Base-by-base conservation (phyloP, 2,113 vertebrate genomes). In the Perognathus longimembris region DNA sequence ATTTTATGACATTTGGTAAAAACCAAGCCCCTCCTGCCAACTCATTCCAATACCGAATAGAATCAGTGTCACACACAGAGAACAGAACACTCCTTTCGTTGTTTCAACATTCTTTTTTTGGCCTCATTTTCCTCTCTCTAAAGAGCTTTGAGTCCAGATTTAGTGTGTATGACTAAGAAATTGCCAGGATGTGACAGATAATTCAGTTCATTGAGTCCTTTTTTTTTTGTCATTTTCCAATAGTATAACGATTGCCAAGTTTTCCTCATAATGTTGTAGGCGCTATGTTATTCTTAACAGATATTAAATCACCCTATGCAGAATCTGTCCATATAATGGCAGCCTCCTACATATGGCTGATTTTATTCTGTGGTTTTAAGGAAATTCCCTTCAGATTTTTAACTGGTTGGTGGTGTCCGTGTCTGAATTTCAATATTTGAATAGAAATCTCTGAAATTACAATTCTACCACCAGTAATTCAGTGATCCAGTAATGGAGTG, bases 111-210 rank as follows among this genome's bases (percentile, higher is more conserved):
- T 91, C 88, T 94, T 94, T 97, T 96, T 95, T 92, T 92, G 88
- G 90, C 83, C 75, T 95, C 85, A 64, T 94, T 95, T 95, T 85
- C 57, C 74, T 90, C 40, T 92, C 83, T 94, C 83, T 94, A 57
- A 95, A 90, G 86, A 96, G 95, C 40, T 80, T 89, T 86, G 61
- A 94, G 83, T 94, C 95, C 95, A 96, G 76, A 97, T 96, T 93
- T 97, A 97, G 95, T 94, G 91, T 22, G 20, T 80, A 95, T 96
- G 92, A 96, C 96, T 97, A 97, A 96, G 94, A 96, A 90, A 90
- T 96, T 96, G 45, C 92, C 92, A 88, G 90, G 90, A 95, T 95
- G 79, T 95, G 90, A 96, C 88, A 93, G 94, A 97, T 85, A 75
- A 63, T 85, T 90, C 82, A 96, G 75, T 96, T 96, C 96, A 97